A percentile compares a stretch with the other conserved stretches of the same genome.
phyloP scores from a whole-genome alignment of 1,140 invertebrate species.

The Zaprionus kolodkinae region DNA sequence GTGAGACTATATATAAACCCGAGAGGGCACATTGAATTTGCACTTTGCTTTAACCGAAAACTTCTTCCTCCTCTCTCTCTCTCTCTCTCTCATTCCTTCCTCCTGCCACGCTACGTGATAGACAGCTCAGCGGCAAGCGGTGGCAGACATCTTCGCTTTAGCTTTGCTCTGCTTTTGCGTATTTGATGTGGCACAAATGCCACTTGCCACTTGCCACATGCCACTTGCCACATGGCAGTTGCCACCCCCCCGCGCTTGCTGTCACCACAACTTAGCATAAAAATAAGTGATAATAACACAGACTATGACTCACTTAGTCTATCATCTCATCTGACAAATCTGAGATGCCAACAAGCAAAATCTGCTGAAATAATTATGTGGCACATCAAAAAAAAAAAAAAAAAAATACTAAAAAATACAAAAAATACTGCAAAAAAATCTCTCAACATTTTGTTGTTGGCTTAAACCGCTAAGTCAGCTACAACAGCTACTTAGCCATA shows the following conservation, averaged over 20 bases:
- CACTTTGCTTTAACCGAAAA: conserved; percentile 13
- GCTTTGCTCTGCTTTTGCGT: neutral
- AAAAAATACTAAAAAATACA: no score
- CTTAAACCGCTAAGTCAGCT: conserved; percentile 19
- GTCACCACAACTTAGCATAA: conserved; percentile 21
- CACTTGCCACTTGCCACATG: conserved; percentile 31
- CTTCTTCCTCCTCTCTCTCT: neutral
- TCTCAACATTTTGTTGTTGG: neutral
- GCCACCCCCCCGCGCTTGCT: neutral
- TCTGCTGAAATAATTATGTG: conserved; percentile 2
- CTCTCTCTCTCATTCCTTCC: neutral
- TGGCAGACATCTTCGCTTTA: conserved; percentile 25
- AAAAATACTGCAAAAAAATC: neutral
- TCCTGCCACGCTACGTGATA: conserved; percentile 30
- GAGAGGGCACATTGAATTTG: conserved; percentile 30
- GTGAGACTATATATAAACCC: conserved; percentile 7
- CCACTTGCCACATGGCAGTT: conserved; percentile 8
- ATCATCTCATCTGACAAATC: conserved; percentile 7
- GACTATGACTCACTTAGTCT: conserved; percentile 5
- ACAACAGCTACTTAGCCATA: conserved; percentile 21
- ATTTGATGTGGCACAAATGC: conserved; percentile 9
- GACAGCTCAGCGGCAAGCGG: conserved; percentile 48
- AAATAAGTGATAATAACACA: conserved; percentile 5
- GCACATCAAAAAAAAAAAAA: neutral
- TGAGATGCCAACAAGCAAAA: conserved; percentile 10